phyloP scores from a whole-genome alignment of 2,888 invertebrate species.

The Coremacera marginata region DNA sequence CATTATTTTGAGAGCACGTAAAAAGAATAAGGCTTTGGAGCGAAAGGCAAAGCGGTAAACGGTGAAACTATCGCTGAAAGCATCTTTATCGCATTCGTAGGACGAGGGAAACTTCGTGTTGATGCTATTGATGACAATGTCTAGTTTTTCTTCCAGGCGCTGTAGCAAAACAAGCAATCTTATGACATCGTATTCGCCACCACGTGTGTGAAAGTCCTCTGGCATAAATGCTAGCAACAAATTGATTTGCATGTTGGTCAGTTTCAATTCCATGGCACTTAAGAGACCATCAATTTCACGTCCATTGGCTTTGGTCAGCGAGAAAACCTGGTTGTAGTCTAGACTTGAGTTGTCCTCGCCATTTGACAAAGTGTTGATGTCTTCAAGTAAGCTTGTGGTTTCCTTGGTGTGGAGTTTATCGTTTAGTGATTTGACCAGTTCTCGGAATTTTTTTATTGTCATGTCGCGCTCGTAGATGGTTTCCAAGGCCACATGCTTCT shows the following conservation, averaged over 20 bases:
- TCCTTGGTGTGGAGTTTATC: constrained; percentile 75
- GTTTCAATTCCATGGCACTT: constrained; percentile 86
- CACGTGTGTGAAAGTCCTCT: constrained; percentile 86
- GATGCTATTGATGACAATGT: constrained; percentile 90
- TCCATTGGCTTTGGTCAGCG: constrained; percentile 75
- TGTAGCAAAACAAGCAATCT: constrained; percentile 87
- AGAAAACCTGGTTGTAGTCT: constrained; percentile 79
- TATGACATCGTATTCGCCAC: constrained; percentile 93
- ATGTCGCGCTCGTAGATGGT: constrained; percentile 92
- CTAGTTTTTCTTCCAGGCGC: constrained; percentile 85
- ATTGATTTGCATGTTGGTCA: constrained; percentile 85
- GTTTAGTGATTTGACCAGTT: constrained; percentile 89
- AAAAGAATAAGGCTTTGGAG: constrained; percentile 80
- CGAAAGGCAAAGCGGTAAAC: constrained; percentile 91
- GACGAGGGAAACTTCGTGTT: constrained; percentile 86
- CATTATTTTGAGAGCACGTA: constrained; percentile 82
- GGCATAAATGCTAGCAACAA: constrained; percentile 95
- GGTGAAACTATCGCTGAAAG: constrained; percentile 84
- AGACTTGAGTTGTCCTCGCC: constrained; percentile 70
- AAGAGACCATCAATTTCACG: constrained; percentile 92
- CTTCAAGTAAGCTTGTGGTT: constrained; percentile 61
- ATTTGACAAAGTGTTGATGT: constrained; percentile 61
- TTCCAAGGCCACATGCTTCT: constrained; percentile 89
- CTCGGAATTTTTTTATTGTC: constrained; percentile 94
- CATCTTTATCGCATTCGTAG: constrained; percentile 79